phyloP scores from a whole-genome alignment of 2,888 invertebrate genomes.

The Hybos culiciformis region DNA sequence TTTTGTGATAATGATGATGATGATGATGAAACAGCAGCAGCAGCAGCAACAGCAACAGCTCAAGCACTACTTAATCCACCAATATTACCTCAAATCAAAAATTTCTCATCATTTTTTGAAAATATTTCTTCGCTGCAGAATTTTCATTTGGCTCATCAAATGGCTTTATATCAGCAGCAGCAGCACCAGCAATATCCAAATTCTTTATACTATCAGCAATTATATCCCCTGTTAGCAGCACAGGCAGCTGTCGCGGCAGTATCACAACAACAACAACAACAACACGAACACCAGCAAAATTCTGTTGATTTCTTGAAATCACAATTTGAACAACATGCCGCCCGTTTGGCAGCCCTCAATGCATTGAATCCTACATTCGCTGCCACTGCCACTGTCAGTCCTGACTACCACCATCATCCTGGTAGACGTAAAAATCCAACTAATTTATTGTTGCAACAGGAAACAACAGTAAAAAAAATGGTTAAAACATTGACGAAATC shows the following conservation, averaged over 20 bases:
- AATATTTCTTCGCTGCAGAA: constrained; percentile 20
- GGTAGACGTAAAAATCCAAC: neutral
- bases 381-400: too few relatives aligned
- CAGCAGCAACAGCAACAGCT: constrained; percentile 2
- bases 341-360: too few relatives aligned
- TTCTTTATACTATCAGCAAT: constrained; percentile 14
- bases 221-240: constrained; percentile 9
- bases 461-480: neutral
- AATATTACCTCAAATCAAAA: neutral
- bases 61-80: neutral
- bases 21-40: neutral
- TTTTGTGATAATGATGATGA: constrained; percentile 1
- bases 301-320: neutral
- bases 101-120: constrained; percentile 13
- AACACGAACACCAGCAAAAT: neutral
- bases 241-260: constrained; percentile 1
- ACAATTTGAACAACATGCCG: neutral
- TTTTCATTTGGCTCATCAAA: constrained; percentile 18
- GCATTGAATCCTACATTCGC: too few relatives aligned
- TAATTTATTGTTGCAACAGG: neutral
- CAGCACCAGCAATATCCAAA: constrained; percentile 19
- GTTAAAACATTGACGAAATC: neutral
- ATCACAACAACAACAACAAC: neutral
- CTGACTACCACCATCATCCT: neutral
- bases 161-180: constrained; percentile 19